These are phyloP conservation scores for Oreohelix idahoensis DNA, from an alignment of 1,140 invertebrate genomes.

Conservation along the genomic window DNA sequence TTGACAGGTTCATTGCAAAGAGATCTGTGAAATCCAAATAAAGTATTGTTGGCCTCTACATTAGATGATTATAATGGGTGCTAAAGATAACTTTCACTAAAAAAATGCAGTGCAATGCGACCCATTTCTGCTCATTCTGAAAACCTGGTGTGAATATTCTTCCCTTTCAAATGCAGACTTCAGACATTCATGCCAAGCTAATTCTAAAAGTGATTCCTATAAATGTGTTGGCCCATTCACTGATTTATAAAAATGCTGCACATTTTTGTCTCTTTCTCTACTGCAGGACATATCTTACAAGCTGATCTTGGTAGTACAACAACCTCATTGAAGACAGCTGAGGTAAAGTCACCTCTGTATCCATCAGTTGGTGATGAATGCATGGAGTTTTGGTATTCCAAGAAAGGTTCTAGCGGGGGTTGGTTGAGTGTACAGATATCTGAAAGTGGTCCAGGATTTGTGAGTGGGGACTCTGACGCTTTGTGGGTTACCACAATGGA, in stretches of 20 bases:
- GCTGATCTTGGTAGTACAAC: background rate
- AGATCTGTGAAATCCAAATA: too few species aligned
- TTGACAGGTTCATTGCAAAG: too few species aligned
- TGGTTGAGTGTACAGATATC: background rate
- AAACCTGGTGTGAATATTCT: too few species aligned
- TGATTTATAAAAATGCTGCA: background rate
- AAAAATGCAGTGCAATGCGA: too few species aligned
- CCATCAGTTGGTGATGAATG: conserved; percentile 12
- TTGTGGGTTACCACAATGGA: background rate
- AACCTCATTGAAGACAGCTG: background rate
- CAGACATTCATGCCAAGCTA: too few species aligned
- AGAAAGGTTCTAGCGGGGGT: conserved; percentile 8
- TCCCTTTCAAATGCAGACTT: too few species aligned
- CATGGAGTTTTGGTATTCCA: conserved; percentile 6
- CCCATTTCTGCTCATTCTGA: too few species aligned
- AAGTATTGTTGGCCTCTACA: too few species aligned
- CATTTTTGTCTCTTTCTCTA: background rate
- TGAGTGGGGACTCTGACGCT: background rate
- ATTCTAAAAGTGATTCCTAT: too few species aligned
- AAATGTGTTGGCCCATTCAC: too few species aligned
- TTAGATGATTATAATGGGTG: too few species aligned
- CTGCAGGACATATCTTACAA: background rate
- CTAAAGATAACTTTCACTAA: too few species aligned
- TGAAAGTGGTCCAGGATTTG: background rate
- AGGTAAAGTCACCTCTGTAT: background rate